phyloP scores from a whole-genome alignment of 1,140 invertebrate genomes.

The Drosophila equinoxialis region DNA sequence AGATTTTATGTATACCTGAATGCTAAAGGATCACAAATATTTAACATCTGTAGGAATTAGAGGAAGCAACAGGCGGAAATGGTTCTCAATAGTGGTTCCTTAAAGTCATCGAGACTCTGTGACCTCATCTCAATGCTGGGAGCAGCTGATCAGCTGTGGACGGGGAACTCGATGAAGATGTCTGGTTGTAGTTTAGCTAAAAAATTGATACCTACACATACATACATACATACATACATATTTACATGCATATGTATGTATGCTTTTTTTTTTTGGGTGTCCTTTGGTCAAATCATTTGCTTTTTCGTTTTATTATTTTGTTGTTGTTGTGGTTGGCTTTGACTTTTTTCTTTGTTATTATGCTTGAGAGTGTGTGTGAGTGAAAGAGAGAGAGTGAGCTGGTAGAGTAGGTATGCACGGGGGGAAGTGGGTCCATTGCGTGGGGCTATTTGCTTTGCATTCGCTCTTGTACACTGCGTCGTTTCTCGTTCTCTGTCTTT shows the following conservation, averaged over 20 bases:
- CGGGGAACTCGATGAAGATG: background rate
- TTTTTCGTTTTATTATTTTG: background rate
- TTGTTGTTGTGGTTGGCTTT: background rate
- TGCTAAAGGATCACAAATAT: no score
- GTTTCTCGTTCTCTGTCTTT: background rate
- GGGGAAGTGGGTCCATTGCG: background rate
- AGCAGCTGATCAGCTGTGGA: conserved; percentile 10
- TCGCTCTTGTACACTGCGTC: background rate
- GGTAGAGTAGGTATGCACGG: background rate
- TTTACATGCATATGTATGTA: background rate
- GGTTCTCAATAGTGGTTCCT: background rate
- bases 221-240: background rate
- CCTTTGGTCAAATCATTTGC: background rate
- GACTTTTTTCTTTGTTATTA: background rate
- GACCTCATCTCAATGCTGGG: background rate
- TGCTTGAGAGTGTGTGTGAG: background rate
- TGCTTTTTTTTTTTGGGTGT: background rate
- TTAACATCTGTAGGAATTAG: no score
- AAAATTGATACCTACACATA: no score
- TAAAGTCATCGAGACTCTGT: background rate
- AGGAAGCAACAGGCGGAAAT: conserved; percentile 4
- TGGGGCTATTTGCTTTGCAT: conserved; percentile 10
- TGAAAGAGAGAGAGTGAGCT: background rate
- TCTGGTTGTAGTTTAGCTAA: background rate
- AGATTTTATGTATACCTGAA: no score